phyloP scores from a whole-genome alignment of 1,140 invertebrate species.

The Trichonephila clavipes region DNA sequence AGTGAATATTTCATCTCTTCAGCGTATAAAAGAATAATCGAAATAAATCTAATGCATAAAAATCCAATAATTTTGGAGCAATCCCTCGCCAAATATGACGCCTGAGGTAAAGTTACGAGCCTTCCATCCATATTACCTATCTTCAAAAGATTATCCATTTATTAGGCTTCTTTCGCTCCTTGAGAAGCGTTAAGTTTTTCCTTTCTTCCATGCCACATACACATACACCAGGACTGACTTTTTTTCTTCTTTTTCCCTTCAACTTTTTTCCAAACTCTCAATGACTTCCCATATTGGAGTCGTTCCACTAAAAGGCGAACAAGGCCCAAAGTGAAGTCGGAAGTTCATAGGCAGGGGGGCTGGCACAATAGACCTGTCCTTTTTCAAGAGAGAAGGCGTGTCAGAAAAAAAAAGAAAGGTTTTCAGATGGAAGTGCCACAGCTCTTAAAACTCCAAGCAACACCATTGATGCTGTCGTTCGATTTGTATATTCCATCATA shows the following conservation, averaged over 20 bases:
- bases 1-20: too few species aligned
- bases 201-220: slow-evolving; percentile 21
- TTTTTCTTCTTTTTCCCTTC: background rate
- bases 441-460: slow-evolving; percentile 10
- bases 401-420: background rate
- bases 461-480: slow-evolving; percentile 24
- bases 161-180: slow-evolving; percentile 49
- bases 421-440: background rate
- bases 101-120: background rate
- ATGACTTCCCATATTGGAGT: slow-evolving; percentile 23
- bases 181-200: slow-evolving; percentile 48
- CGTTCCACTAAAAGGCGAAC: slow-evolving; percentile 24
- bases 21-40: too few species aligned
- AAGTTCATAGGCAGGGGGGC: slow-evolving; percentile 59
- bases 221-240: background rate
- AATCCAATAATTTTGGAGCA: background rate
- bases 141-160: slow-evolving; percentile 58
- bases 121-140: slow-evolving; percentile 16
- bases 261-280: background rate
- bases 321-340: slow-evolving; percentile 63
- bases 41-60: too few species aligned
- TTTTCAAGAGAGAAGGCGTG: background rate
- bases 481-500: slow-evolving; percentile 51
- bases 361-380: slow-evolving; percentile 30
- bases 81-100: slow-evolving; percentile 12